Percentiles rank a stretch among this genome's conserved stretches.
phyloP scores from a whole-genome alignment of 2,113 vertebrate genomes.

The Thryonomys swinderianus region DNA sequence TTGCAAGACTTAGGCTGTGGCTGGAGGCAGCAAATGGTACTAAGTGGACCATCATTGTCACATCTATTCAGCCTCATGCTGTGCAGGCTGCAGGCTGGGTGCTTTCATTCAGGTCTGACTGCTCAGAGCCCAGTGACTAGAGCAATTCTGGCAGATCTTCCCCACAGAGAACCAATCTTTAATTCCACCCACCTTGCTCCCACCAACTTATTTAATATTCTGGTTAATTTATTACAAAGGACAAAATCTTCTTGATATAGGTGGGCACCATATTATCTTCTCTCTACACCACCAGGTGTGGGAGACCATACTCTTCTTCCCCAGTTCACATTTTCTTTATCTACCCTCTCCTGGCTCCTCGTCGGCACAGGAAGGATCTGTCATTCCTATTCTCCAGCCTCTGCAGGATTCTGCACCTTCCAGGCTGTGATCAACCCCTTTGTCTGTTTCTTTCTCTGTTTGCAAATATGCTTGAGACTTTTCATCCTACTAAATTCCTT shows the following conservation, averaged over 20 bases:
- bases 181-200: not conserved
- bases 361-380: not conserved
- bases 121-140: not conserved
- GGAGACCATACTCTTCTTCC: not conserved
- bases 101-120: not conserved
- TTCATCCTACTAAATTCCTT: not conserved
- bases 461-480: not conserved
- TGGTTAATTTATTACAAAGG: not conserved
- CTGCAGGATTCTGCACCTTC: not conserved
- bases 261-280: not conserved
- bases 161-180: not conserved
- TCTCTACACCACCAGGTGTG: too few species aligned
- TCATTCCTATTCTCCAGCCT: not conserved
- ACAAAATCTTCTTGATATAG: not conserved
- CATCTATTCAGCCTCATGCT: not conserved
- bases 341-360: not conserved
- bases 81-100: not conserved
- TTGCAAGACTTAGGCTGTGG: not conserved
- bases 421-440: not conserved
- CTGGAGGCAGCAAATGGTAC: not conserved
- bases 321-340: not conserved
- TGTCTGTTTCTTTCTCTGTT: not conserved
- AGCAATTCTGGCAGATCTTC: not conserved
- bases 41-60: not conserved
- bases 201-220: not conserved